Percentiles rank a stretch among this genome's conserved stretches.
These are phyloP conservation scores for Aplodontia rufa DNA, from an alignment of 2,113 vertebrate genomes.

Conservation along the genomic window DNA sequence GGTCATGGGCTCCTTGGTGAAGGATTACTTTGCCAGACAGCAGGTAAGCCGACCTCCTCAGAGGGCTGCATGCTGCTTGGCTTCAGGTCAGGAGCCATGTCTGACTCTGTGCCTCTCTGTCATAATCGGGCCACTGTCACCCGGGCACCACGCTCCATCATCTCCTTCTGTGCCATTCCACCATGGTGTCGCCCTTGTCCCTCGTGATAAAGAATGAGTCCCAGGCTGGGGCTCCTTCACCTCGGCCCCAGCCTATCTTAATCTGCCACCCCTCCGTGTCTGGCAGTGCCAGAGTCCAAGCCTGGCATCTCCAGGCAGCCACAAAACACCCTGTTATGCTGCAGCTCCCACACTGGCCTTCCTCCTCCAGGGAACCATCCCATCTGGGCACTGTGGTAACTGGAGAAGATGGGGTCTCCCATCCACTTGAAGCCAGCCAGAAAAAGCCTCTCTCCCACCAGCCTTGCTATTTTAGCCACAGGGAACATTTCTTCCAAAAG, in stretches of 20 bases:
- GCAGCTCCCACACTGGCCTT: background rate
- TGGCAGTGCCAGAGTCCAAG: too few relatives aligned
- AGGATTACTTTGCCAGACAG: conserved; percentile 94
- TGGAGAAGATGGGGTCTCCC: background rate
- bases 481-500: background rate
- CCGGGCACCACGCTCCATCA: too few relatives aligned
- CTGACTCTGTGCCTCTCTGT: background rate
- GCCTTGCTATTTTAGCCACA: background rate
- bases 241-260: background rate
- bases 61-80: rapidly evolving
- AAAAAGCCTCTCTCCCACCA: background rate
- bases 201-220: background rate
- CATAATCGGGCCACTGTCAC: background rate
- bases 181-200: background rate
- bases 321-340: rapidly evolving
- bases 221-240: background rate
- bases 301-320: rapidly evolving
- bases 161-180: background rate
- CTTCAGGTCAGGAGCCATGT: rapidly evolving
- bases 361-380: background rate
- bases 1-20: conserved; percentile 97
- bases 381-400: background rate
- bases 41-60: conserved; percentile 85
- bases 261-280: too few relatives aligned
- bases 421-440: background rate